Conservation (phyloP, 2,888 invertebrate species). For the Tipula confusa region DNA sequence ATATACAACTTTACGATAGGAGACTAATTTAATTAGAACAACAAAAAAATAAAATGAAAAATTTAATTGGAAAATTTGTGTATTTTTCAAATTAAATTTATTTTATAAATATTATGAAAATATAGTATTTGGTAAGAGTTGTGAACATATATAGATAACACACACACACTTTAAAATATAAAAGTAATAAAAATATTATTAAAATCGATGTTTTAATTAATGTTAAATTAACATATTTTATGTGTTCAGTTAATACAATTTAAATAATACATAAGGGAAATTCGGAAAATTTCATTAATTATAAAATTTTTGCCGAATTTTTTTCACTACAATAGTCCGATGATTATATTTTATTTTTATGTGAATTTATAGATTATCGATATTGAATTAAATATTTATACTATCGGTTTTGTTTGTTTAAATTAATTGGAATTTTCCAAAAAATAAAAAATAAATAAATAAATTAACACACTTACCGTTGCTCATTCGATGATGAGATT, state of each 20-base stretch:
- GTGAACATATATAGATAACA: no score
- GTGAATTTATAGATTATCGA: no score
- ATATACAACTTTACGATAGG: neutral
- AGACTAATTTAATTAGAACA: neutral
- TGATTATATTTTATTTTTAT: neutral
- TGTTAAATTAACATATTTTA: constrained; percentile 6
- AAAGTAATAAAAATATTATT: neutral
- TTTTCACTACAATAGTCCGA: no score
- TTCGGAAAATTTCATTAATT: neutral
- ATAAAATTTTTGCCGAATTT: no score
- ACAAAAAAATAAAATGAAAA: neutral
- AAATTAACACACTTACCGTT: constrained; percentile 47
- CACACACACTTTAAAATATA: neutral
- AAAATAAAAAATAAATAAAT: neutral
- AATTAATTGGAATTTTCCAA: neutral
- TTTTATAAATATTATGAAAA: neutral
- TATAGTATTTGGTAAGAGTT: neutral
- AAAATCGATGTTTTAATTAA: neutral
- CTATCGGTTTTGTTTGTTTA: neutral
- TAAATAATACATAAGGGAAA: neutral
- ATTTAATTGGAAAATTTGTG: neutral
- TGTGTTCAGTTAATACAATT: neutral
- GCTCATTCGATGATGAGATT: constrained; percentile 63
- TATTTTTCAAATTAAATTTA: neutral
- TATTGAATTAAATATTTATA: no score